Conservation (phyloP, 2,888 invertebrate species). For the Rhodophaea formosa region DNA sequence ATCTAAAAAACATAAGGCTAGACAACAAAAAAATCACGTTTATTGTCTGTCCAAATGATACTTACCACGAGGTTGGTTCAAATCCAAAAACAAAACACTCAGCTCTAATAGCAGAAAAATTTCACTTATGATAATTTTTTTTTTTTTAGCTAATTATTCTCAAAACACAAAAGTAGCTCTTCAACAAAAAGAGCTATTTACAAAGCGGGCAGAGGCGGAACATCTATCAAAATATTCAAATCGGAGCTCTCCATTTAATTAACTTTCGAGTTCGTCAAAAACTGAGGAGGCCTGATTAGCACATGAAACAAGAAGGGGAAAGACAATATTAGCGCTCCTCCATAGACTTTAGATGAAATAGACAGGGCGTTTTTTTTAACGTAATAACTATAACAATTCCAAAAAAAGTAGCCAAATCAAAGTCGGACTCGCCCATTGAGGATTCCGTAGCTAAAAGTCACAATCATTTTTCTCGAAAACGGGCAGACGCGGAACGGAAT, state of each 20-base stretch:
- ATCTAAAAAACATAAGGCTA: no score
- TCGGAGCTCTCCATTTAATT: conserved; percentile 28
- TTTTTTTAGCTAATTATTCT: not conserved
- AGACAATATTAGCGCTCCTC: conserved; percentile 13
- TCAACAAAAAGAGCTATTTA: not conserved
- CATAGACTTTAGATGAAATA: not conserved
- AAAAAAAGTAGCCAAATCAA: not conserved
- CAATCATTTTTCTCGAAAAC: no score
- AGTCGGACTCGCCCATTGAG: no score
- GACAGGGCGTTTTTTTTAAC: not conserved
- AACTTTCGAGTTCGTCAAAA: conserved; percentile 29
- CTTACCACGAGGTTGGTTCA: no score
- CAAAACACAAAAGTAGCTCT: not conserved
- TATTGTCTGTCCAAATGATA: no score
- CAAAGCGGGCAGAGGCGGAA: conserved; percentile 2
- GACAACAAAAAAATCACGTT: no score
- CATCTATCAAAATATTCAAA: conserved; percentile 24
- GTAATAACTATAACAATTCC: not conserved
- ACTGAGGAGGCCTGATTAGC: conserved; percentile 31
- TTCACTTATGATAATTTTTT: not conserved
- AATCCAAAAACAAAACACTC: no score
- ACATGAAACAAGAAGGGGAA: conserved; percentile 30
- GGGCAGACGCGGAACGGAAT: no score
- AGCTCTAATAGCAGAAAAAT: no score
- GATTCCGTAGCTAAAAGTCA: no score